Conservation (phyloP, 2,888 invertebrate species). For the Hemistola chrysoprasaria region DNA sequence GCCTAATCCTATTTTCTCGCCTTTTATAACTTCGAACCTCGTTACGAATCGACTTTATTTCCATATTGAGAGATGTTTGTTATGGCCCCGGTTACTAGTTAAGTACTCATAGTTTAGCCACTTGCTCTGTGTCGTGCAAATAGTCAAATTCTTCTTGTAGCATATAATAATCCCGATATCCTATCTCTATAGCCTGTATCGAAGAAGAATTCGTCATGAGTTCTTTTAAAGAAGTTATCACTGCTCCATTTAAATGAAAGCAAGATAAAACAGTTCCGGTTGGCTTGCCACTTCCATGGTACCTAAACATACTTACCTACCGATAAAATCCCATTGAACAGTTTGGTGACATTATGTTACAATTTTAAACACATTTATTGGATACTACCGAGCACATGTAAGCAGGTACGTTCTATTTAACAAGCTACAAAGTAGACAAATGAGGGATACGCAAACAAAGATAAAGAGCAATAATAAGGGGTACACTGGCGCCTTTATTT, state of each 20-base stretch:
- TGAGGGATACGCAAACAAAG: slow-evolving; percentile 62
- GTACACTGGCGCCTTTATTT: slow-evolving; percentile 60
- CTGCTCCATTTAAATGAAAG: too few relatives aligned
- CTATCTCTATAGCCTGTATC: too few relatives aligned
- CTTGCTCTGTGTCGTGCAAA: slow-evolving; percentile 4
- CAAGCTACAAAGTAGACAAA: slow-evolving; percentile 62
- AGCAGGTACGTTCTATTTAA: too few relatives aligned
- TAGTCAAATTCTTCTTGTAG: neutral
- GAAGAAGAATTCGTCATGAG: too few relatives aligned
- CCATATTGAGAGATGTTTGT: slow-evolving; percentile 26
- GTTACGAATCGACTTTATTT: slow-evolving; percentile 38
- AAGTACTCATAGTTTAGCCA: slow-evolving; percentile 6
- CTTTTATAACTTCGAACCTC: slow-evolving; percentile 46
- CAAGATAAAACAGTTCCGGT: too few relatives aligned
- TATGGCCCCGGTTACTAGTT: slow-evolving; percentile 17
- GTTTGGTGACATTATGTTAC: too few relatives aligned
- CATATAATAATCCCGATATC: slow-evolving; percentile 1
- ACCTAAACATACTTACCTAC: too few relatives aligned
- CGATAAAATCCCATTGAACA: too few relatives aligned
- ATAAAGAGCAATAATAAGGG: slow-evolving; percentile 50
- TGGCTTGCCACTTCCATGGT: too few relatives aligned
- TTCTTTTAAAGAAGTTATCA: too few relatives aligned
- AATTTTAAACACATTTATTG: too few relatives aligned
- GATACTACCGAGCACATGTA: too few relatives aligned
- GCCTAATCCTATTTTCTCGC: slow-evolving; percentile 53